phyloP scores from a whole-genome alignment of 2,113 vertebrate genomes.

The Verasper variegatus region DNA sequence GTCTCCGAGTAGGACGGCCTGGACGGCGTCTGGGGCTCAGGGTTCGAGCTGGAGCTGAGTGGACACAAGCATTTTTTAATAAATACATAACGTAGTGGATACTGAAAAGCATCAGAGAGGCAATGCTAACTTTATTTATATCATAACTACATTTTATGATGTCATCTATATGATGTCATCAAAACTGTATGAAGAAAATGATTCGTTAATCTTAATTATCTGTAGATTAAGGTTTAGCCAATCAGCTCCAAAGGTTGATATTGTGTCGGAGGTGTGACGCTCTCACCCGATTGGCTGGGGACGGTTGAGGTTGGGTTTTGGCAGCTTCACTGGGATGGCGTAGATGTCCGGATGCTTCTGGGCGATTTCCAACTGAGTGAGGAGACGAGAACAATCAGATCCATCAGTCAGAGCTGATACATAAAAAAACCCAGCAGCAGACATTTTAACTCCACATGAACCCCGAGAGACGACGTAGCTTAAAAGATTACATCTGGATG shows the following conservation, averaged over 20 bases:
- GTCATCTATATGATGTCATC: no score
- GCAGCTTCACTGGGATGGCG: slow-evolving; percentile 91
- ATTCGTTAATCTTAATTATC: no score
- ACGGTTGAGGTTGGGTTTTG: slow-evolving; percentile 88
- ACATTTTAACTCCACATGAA: not conserved
- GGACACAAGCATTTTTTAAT: not conserved
- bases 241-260: no score
- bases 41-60: slow-evolving; percentile 83
- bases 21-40: slow-evolving; percentile 86
- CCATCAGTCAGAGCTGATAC: slow-evolving; percentile 36
- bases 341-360: slow-evolving; percentile 98
- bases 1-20: slow-evolving; percentile 80
- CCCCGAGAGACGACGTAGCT: not conserved
- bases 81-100: no score
- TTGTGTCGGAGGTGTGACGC: not conserved
- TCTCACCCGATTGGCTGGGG: slow-evolving; percentile 89
- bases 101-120: no score
- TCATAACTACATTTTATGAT: no score
- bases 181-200: no score
- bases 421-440: no score
- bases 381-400: slow-evolving; percentile 15
- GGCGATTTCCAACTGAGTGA: slow-evolving; percentile 91
- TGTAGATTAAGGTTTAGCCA: no score
- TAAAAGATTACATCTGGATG: not conserved
- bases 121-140: no score